A percentile compares a stretch with the other conserved stretches of the same genome.
Conservation (phyloP, 1,140 invertebrate genomes). For the Linepithema humile region DNA sequence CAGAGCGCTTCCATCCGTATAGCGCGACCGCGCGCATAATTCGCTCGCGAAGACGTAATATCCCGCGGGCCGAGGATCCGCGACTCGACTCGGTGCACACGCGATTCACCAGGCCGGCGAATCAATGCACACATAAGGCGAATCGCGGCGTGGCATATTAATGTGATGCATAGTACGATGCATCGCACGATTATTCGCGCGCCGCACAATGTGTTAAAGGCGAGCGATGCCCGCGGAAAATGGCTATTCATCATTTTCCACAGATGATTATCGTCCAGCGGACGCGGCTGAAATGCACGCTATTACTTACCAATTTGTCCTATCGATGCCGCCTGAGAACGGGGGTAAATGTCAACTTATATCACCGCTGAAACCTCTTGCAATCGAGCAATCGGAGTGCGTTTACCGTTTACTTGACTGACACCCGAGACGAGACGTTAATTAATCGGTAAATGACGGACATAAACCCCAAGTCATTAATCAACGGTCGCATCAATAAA, state of each 20-base stretch:
- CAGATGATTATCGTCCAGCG: neutral
- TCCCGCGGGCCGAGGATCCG: neutral
- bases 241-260: slow-evolving; percentile 35
- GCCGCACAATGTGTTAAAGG: neutral
- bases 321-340: neutral
- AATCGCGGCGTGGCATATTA: neutral
- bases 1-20: neutral
- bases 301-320: slow-evolving; percentile 18
- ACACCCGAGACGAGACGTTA: neutral
- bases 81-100: slow-evolving; percentile 3
- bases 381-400: neutral
- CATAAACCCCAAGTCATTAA: neutral
- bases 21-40: neutral
- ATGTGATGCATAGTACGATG: neutral
- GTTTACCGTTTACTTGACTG: neutral
- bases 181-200: neutral
- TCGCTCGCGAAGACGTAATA: slow-evolving; percentile 20
- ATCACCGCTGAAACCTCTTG: neutral
- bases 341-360: slow-evolving; percentile 43
- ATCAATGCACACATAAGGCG: neutral
- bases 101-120: slow-evolving; percentile 5
- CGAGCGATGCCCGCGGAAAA: neutral
- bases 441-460: neutral
- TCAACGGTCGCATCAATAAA: neutral
- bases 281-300: neutral